Evolutionary conservation across 2,888 invertebrate species (phyloP).

Genomic region (Aspidiotus rigidus): DNA sequence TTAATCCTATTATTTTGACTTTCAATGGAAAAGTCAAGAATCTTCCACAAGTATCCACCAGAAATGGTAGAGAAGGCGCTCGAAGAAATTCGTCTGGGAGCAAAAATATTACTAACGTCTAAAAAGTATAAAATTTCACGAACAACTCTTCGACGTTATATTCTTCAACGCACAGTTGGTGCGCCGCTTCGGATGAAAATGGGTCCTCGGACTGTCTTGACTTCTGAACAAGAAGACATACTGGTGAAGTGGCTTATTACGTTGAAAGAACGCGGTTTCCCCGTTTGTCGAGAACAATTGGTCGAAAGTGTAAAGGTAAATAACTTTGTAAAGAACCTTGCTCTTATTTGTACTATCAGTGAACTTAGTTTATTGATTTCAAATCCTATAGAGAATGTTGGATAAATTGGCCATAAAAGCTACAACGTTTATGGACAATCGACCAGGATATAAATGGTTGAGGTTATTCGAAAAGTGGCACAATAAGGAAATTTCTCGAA

Average conservation of each 20-base stretch:
- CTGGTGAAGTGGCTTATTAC: not conserved
- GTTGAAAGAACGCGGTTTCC: not conserved
- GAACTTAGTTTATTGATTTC: no score
- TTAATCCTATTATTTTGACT: not conserved
- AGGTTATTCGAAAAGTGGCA: not conserved
- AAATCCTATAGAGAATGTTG: no score
- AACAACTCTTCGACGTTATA: not conserved
- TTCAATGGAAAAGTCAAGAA: not conserved
- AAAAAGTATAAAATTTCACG: not conserved
- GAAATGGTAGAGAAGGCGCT: not conserved
- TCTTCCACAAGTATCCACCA: not conserved
- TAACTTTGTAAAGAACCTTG: no score
- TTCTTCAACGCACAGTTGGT: not conserved
- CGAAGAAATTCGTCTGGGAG: not conserved
- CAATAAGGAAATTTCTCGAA: no score
- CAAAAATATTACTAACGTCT: not conserved
- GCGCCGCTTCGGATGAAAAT: not conserved
- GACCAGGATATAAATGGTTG: slow-evolving; percentile 3
- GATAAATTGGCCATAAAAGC: no score
- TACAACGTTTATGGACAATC: not conserved
- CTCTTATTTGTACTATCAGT: no score
- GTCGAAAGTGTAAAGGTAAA: not conserved
- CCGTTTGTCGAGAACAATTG: not conserved
- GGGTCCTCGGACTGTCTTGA: not conserved
- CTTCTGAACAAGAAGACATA: not conserved